A percentile compares a stretch with the other conserved stretches of the same genome.
phyloP scores from a whole-genome alignment of 1,140 invertebrate species.

The Hyposmocoma kahamanoa region DNA sequence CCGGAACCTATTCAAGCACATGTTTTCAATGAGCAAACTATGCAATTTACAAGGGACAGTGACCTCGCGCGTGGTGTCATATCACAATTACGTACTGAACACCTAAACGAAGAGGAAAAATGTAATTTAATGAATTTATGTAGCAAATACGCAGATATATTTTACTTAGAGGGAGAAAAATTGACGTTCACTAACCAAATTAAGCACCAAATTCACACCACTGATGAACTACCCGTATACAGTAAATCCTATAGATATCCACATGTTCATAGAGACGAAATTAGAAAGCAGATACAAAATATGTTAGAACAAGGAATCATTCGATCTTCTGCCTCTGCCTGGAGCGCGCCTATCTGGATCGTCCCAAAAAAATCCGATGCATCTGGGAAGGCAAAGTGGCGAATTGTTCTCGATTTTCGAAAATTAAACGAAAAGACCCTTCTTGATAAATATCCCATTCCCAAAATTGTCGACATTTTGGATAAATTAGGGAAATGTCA shows the following conservation, averaged over 20 bases:
- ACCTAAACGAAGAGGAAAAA: constrained; percentile 7
- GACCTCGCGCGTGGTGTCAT: not conserved
- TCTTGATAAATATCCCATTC: constrained; percentile 68
- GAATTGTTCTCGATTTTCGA: constrained; percentile 41
- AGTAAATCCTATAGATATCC: constrained; percentile 25
- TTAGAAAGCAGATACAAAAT: constrained; percentile 28
- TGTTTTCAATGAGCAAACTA: not conserved
- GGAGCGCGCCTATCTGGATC: constrained; percentile 8
- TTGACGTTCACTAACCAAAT: constrained; percentile 15
- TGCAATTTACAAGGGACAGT: not conserved
- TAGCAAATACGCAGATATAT: constrained; percentile 4
- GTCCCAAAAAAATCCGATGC: constrained; percentile 19
- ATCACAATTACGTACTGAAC: constrained; percentile 5
- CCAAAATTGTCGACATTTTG: constrained; percentile 65
- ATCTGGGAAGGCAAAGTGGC: constrained; percentile 34
- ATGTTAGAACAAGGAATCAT: constrained; percentile 22
- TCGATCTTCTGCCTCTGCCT: constrained; percentile 4
- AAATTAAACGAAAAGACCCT: constrained; percentile 42
- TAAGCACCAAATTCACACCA: constrained; percentile 18
- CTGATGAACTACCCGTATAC: constrained; percentile 16
- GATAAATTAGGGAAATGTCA: constrained; percentile 45
- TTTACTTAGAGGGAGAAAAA: constrained; percentile 8
- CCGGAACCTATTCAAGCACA: constrained; percentile 1
- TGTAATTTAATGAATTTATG: constrained; percentile 2
- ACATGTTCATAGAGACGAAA: constrained; percentile 23